phyloP scores from a whole-genome alignment of 1,140 invertebrate species.

The Thaumetopoea pityocampa region DNA sequence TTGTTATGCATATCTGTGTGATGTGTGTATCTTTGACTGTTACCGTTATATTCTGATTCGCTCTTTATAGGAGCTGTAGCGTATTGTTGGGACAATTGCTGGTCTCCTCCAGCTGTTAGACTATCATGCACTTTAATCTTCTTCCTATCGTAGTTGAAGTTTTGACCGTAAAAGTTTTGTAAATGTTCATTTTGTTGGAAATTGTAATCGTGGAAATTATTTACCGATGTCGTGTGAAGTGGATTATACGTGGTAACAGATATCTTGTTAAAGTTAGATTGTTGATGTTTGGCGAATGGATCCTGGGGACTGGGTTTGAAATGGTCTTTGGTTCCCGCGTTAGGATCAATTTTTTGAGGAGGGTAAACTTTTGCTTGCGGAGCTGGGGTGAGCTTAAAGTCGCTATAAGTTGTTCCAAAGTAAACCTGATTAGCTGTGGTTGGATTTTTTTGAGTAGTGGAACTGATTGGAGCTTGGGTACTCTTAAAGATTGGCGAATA shows the following conservation, averaged over 20 bases:
- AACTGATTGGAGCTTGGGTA: slow-evolving; percentile 40
- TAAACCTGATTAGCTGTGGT: slow-evolving; percentile 46
- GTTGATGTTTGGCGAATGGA: slow-evolving; percentile 53
- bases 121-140: slow-evolving; percentile 52
- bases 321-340: slow-evolving; percentile 39
- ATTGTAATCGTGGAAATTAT: slow-evolving; percentile 34
- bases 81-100: slow-evolving; percentile 52
- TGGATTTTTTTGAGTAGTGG: slow-evolving; percentile 54
- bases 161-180: slow-evolving; percentile 44
- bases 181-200: slow-evolving; percentile 29
- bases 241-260: slow-evolving; percentile 58
- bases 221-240: slow-evolving; percentile 47
- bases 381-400: slow-evolving; percentile 45
- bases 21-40: slow-evolving; percentile 27
- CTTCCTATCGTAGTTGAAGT: slow-evolving; percentile 43
- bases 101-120: slow-evolving; percentile 40
- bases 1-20: no score
- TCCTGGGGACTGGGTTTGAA: slow-evolving; percentile 72
- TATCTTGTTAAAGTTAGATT: slow-evolving; percentile 49
- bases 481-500: slow-evolving; percentile 54
- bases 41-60: slow-evolving; percentile 32
- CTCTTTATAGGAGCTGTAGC: slow-evolving; percentile 33
- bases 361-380: slow-evolving; percentile 44
- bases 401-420: slow-evolving; percentile 44
- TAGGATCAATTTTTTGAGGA: slow-evolving; percentile 58